Conservation (phyloP, 2,888 invertebrate species). For the Rotaria socialis region DNA sequence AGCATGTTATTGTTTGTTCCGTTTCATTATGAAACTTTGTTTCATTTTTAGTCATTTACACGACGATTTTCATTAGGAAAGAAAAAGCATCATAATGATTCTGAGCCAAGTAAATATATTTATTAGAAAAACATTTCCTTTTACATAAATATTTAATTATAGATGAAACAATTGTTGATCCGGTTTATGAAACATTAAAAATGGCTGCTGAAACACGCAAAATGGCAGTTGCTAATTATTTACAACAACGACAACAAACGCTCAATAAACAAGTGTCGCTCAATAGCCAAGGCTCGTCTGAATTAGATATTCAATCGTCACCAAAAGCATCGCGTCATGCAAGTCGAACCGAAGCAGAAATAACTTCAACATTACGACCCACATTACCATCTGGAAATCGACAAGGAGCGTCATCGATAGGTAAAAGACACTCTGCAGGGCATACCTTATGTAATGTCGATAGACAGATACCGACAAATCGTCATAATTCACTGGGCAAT, state of each 20-base stretch:
- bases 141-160: no score
- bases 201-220: not conserved
- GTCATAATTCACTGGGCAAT: not conserved
- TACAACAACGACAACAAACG: constrained; percentile 28
- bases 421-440: not conserved
- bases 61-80: constrained; percentile 31
- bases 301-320: constrained; percentile 13
- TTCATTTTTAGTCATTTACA: not conserved
- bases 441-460: not conserved
- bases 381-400: not conserved
- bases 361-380: not conserved
- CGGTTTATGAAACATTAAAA: constrained; percentile 32
- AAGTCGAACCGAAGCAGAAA: constrained; percentile 14
- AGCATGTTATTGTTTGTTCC: not conserved
- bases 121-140: no score
- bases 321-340: not conserved
- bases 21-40: not conserved
- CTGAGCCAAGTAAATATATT: not conserved
- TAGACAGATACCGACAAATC: not conserved
- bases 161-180: constrained; percentile 4
- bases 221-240: constrained; percentile 23
- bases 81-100: not conserved
- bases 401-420: not conserved
- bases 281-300: constrained; percentile 25
- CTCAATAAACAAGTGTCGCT: constrained; percentile 20